Evolutionary conservation across 1,140 invertebrate species (phyloP), one percentile per base, ranked within the genome.

Genomic region (Drosophila grimshawi): DNA sequence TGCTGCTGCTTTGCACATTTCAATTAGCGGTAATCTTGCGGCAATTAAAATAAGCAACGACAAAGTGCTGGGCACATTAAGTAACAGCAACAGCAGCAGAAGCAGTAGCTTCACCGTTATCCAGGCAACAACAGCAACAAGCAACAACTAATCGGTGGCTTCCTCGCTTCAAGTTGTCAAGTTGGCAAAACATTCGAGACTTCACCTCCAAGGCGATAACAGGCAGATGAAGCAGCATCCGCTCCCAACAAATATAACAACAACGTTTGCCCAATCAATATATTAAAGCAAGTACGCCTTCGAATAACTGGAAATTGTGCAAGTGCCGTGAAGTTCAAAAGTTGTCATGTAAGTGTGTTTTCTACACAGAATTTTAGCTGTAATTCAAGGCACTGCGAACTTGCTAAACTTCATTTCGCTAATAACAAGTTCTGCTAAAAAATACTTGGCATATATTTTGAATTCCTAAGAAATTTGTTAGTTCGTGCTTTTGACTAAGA

Each of bases 141-240:
- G 11, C 35, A 55, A 43, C 27, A 57, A 19, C 55, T 3, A 5
- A 11, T 33, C 30, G 3, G 39, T n/a, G 30, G 5, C 49, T 43
- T 41, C 27, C 29, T 30, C 46, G 48, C 35, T 46, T 57, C 35
- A 45, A 29, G 48, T 37, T 41, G 53, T 39, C 63, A 67, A 52
- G 8, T 19, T 43, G 49, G 43, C 33, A 45, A 55, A 53, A 56
- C 45, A 72, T 60, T 72, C 51, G 55, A 59, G 39, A 62, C 56
- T 64, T 61, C 56, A 53, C 53, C 45, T 29, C 32, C 59, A 19
- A 57, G 45, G 68, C 55, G 69, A 77, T 80, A 78, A 80, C 62
- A 37, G 65, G 46, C 79, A 82, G 67, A 88, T 81, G 83, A 64
- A 68, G 35, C 71, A 55, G 35, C 60, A 51, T 33, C 62, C 57